Base-by-base conservation (phyloP, 2,113 vertebrate species). In the Actinemys pallida region DNA sequence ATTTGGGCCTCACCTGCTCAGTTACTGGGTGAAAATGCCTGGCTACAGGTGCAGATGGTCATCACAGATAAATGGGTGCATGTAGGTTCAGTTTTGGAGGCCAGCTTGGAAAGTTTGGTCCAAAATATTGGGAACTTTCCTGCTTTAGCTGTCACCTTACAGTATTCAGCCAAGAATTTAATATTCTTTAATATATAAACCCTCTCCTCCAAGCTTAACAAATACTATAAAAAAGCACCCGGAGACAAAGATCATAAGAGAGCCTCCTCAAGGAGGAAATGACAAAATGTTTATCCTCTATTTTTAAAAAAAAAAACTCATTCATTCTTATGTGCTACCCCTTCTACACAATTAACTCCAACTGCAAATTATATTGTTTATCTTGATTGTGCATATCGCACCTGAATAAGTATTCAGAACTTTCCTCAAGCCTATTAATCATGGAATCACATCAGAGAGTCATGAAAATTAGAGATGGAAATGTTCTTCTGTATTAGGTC, bases 401-500 rank as follows among this genome's bases (percentile, higher is more conserved):
- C 19, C 72, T 14, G 22, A 83, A 72, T 27, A 86, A 84, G 14
- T 3, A 7, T 59, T 85, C 12, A 10, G 52, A 72, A 1, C 76
- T 27, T n/a, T 90, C n/a, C 31, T 83, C 42, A 72, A 89, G 19
- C 31, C 1, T 0, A 0, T 92, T 83, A 83, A 87, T 94, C 95
- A 90, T 80, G 52, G 17, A 25, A 19, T 25, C 80, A 39, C 81
- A 57, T 92, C 80, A 81, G 10, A 87, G 47, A 57, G 79, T 31
- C 49, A 65, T 62, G 95, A 96, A 98, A 93, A 85, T 88, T 35
- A 42, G 59, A 89, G 83, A 27, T 2, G 1, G 42, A 49, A 83
- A 86, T 75, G 9, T 86, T 89, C 78, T 92, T 82, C 57, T 82
- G 39, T n/a, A 25, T 94, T 94, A 91, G 53, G 82, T 96, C 54